Base-by-base conservation (phyloP, 1,140 invertebrate species). In the Camponotus vicinus region DNA sequence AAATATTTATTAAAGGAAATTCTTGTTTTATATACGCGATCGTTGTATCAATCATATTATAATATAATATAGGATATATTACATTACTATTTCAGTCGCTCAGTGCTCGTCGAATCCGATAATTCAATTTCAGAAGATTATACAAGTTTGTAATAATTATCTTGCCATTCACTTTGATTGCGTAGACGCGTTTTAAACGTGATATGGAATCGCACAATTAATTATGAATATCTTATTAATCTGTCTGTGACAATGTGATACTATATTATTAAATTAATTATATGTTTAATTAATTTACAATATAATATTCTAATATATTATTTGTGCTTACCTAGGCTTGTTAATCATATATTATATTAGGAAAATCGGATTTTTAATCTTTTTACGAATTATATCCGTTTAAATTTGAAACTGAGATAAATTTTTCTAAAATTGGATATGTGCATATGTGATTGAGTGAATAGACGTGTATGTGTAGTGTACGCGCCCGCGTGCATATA, bases 191-290 rank as follows among this genome's bases (percentile, higher is more conserved):
- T 42, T 82, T 73, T 61, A 59, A 73, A 45, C 42, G 32, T 11
- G 11, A 1, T 49, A 45, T 49, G 40, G 15, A 32, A 21, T 37
- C 2, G 37, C 13, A 2, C 27, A 82, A 73, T 82, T 82, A 82
- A 82, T 82, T 82, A 73, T 9, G 15, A 52, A 71, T 71, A 49
- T 82, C 69, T 82, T 75, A 61, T 63, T 83, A 61, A 83, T 4
- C 13, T 61, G 0, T 61, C 42, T 34, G 3, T 73, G 40, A 83
- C 27, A 75, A 61, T 71, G 15, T 71, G 34, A 82, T 69, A 27
- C n/a, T 15, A n/a, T 3, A 55, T 70, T 42, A 59, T 70, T 80
- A 69, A 34, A 32, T 42, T 45, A 82, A 82, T 82, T 71, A 82
- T 37, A 21, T 5, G 11, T 40, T 21, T 69, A 78, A 52, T 52